A percentile compares a stretch with the other conserved stretches of the same genome.
Evolutionary conservation across 2,113 vertebrate genomes (phyloP).

Genomic region (Dissostichus mawsoni): DNA sequence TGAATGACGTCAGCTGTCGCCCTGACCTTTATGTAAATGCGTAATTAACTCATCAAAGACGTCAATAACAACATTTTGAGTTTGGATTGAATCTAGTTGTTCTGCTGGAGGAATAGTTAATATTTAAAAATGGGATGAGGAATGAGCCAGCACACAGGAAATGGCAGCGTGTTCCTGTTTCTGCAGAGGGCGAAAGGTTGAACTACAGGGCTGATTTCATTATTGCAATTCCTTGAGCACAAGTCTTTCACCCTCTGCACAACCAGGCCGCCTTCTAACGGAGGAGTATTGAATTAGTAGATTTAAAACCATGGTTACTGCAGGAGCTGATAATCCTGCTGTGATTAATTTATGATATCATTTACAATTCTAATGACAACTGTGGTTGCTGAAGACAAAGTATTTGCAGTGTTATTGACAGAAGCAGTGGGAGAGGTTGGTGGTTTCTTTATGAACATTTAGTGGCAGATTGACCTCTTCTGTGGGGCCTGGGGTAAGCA

Average conservation of each 20-base stretch:
- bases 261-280: not conserved
- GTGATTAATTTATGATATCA: slow-evolving; percentile 6
- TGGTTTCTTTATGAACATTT: too few relatives aligned
- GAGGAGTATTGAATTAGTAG: slow-evolving; percentile 14
- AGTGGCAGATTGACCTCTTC: too few relatives aligned
- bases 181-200: slow-evolving; percentile 15
- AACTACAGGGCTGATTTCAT: slow-evolving; percentile 26
- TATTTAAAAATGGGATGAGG: not conserved
- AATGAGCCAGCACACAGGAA: slow-evolving; percentile 14
- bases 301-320: slow-evolving; percentile 28
- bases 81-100: not conserved
- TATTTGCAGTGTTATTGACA: not conserved
- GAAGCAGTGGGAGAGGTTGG: not conserved
- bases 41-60: slow-evolving; percentile 60
- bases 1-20: slow-evolving; percentile 56
- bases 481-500: too few relatives aligned
- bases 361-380: slow-evolving; percentile 15
- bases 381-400: not conserved
- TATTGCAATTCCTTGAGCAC: slow-evolving; percentile 10
- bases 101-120: too few relatives aligned
- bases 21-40: slow-evolving; percentile 59
- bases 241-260: slow-evolving; percentile 1
- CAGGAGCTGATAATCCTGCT: slow-evolving; percentile 19
- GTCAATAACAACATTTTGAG: slow-evolving; percentile 57
- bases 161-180: slow-evolving; percentile 4